phyloP scores from a whole-genome alignment of 2,113 vertebrate species.

The Gallinago jamesoni region DNA sequence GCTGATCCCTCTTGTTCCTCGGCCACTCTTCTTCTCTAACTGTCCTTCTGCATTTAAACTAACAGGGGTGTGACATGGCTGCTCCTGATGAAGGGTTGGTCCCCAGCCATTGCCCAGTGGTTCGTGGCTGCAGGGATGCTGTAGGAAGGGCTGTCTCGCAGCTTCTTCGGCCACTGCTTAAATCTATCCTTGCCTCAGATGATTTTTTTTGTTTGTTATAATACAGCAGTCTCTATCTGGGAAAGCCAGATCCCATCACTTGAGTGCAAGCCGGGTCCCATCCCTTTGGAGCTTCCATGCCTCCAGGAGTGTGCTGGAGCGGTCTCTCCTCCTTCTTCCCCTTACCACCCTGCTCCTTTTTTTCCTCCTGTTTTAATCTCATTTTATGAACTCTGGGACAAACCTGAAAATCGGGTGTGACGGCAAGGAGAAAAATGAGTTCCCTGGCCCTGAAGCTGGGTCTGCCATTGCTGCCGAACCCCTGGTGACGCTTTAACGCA shows the following conservation, averaged over 20 bases:
- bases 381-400: neutral
- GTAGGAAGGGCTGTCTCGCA: neutral
- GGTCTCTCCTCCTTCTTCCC: neutral
- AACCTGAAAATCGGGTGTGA: constrained; percentile 18
- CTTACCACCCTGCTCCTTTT: neutral
- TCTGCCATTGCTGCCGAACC: neutral
- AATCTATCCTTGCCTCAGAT: neutral
- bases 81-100: neutral
- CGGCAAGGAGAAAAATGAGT: neutral
- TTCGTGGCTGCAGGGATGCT: fast-evolving
- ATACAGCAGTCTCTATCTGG: neutral
- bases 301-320: fast-evolving
- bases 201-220: neutral
- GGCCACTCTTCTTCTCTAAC: neutral
- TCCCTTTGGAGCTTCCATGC: neutral
- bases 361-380: neutral
- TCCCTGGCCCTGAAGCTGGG: neutral
- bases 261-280: neutral
- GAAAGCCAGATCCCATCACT: neutral
- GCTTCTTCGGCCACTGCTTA: neutral
- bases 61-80: neutral
- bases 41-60: neutral
- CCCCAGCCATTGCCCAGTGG: fast-evolving
- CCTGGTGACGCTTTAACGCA: neutral
- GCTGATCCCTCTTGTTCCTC: neutral